Evolutionary conservation across 2,113 vertebrate species (phyloP).

Genomic region (Herpetotheres cachinnans): DNA sequence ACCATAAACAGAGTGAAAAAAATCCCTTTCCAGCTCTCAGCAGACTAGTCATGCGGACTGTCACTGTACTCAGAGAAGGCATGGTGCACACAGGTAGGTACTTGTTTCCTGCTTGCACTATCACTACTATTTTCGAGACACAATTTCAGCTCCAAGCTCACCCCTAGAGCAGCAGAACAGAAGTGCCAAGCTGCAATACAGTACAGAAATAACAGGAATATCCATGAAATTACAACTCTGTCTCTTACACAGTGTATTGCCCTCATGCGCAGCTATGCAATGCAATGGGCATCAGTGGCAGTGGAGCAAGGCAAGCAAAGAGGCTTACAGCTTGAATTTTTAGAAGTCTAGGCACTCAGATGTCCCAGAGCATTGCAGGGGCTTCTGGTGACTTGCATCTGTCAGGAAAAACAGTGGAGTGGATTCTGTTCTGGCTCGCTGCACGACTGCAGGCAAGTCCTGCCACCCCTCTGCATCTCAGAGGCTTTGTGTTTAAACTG

Average conservation of each 20-base stretch:
- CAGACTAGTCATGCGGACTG: background rate
- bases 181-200: background rate
- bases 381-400: background rate
- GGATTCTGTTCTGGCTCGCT: background rate
- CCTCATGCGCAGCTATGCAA: background rate
- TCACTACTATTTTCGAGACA: background rate
- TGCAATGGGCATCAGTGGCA: background rate
- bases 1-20: background rate
- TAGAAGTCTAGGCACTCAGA: background rate
- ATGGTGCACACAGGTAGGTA: background rate
- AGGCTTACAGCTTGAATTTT: background rate
- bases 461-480: background rate
- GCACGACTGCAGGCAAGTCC: background rate
- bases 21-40: background rate
- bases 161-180: background rate
- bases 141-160: background rate
- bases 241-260: background rate
- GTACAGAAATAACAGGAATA: background rate
- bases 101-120: background rate
- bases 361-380: rapidly evolving
- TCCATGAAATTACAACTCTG: background rate
- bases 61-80: background rate
- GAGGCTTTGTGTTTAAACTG: background rate
- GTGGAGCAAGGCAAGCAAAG: background rate
- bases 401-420: background rate